Percentiles rank a stretch among this genome's conserved stretches.
phyloP scores from a whole-genome alignment of 2,888 invertebrate species.

The Plemyria rubiginata region DNA sequence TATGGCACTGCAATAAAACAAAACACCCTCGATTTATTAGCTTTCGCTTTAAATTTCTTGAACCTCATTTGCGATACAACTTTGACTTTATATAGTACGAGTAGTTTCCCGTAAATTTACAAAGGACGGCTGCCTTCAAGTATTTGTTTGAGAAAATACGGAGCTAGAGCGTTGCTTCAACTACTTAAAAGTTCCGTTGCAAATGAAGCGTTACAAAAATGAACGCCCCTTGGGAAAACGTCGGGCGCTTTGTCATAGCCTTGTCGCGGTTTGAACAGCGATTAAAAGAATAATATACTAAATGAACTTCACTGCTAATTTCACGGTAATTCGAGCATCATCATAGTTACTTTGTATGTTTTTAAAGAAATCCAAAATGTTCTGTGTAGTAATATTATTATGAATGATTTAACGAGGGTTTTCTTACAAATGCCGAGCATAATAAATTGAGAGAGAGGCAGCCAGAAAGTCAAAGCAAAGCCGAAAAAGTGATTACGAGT shows the following conservation, averaged over 20 bases:
- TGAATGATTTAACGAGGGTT: conserved; percentile 20
- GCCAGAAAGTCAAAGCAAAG: conserved; percentile 35
- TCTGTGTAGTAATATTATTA: neutral
- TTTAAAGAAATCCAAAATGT: neutral
- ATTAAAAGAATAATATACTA: conserved; percentile 6
- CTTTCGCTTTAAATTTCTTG: conserved; percentile 32
- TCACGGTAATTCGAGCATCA: neutral
- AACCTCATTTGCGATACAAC: conserved; percentile 46
- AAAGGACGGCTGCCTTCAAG: conserved; percentile 51
- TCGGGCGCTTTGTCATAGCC: conserved; percentile 45
- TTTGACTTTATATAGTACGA: conserved; percentile 44
- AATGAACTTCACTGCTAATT: neutral
- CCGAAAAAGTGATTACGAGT: conserved; percentile 55
- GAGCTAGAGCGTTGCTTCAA: conserved; percentile 60
- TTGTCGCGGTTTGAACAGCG: conserved; percentile 46
- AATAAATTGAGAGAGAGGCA: conserved; percentile 38
- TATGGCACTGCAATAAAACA: conserved; percentile 46
- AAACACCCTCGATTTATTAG: conserved; percentile 27
- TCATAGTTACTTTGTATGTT: neutral
- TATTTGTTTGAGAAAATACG: conserved; percentile 67
- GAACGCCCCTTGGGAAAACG: conserved; percentile 58
- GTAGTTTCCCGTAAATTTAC: conserved; percentile 51
- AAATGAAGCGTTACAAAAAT: conserved; percentile 77
- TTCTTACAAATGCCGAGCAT: conserved; percentile 30
- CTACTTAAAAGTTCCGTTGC: conserved; percentile 74